phyloP scores from a whole-genome alignment of 2,797 vertebrate genomes.

The Muscicapa comitata region DNA sequence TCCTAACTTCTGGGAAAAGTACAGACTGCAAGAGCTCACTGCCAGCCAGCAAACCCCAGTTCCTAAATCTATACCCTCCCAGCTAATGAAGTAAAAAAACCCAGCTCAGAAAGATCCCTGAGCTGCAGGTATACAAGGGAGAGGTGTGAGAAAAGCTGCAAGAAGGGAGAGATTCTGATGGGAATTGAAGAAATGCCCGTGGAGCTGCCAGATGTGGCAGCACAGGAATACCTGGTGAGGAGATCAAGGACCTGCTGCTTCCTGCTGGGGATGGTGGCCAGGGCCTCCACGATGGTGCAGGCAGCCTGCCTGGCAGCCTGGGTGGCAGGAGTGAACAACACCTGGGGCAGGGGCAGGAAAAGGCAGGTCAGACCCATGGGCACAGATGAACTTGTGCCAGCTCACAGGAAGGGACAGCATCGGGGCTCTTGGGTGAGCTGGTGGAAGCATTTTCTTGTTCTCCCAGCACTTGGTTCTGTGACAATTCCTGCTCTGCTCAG shows the following conservation, averaged over 20 bases:
- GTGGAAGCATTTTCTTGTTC: fast-evolving
- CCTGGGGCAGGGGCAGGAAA: slow-evolving; percentile 67
- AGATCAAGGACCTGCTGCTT: slow-evolving; percentile 97
- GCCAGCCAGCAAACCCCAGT: not conserved
- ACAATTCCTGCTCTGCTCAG: not conserved
- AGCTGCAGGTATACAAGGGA: not conserved
- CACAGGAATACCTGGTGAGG: slow-evolving; percentile 88
- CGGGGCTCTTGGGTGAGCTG: fast-evolving
- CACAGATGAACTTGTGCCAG: not conserved
- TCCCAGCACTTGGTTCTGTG: not conserved
- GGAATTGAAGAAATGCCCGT: not conserved
- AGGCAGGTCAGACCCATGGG: not conserved
- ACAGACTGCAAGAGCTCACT: not conserved
- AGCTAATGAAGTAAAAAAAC: not conserved
- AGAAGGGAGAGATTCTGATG: not conserved
- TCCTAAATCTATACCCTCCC: not conserved
- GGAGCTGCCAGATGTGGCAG: not conserved
- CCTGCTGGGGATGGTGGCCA: slow-evolving; percentile 94
- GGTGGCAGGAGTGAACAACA: slow-evolving; percentile 96
- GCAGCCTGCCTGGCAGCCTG: slow-evolving; percentile 96
- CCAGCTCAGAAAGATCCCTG: not conserved
- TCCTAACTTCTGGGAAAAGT: not conserved
- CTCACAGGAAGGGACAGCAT: not conserved
- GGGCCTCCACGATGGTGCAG: slow-evolving; percentile 95
- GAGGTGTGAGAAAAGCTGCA: not conserved